phyloP scores from a whole-genome alignment of 92 coral and sea anemone species.

The Bergia sp. region DNA sequence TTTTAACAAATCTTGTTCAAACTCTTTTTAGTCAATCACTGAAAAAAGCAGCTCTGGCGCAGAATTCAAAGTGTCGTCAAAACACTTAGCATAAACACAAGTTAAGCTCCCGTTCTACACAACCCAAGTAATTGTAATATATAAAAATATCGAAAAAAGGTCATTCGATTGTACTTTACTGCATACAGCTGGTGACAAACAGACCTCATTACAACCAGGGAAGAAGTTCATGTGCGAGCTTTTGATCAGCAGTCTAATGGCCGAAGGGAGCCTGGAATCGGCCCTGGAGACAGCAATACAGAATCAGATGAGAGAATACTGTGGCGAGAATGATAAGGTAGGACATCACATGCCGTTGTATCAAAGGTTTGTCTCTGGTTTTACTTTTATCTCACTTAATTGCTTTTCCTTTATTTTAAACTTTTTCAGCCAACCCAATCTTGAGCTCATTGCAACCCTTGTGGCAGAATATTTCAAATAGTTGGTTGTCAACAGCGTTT shows the following conservation, averaged over 20 bases:
- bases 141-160: not conserved
- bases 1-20: too few species aligned
- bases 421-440: too few species aligned
- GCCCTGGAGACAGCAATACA: conserved; percentile 91
- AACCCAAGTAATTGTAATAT: not conserved
- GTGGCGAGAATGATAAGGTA: conserved; percentile 82
- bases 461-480: too few species aligned
- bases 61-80: too few species aligned
- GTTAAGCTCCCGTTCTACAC: not conserved
- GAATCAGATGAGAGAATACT: conserved; percentile 70
- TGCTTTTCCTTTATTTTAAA: too few species aligned
- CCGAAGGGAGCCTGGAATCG: conserved; percentile 90
- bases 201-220: conserved; percentile 73
- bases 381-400: not conserved
- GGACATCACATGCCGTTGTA: not conserved
- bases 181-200: conserved; percentile 72
- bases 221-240: conserved; percentile 94
- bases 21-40: too few species aligned
- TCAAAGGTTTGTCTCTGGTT: too few species aligned
- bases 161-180: not conserved
- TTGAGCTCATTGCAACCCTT: too few species aligned
- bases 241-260: conserved; percentile 92
- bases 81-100: too few species aligned
- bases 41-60: too few species aligned
- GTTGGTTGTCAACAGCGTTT: too few species aligned